phyloP scores from a whole-genome alignment of 2,888 invertebrate species.

The Phaedon cochleariae region DNA sequence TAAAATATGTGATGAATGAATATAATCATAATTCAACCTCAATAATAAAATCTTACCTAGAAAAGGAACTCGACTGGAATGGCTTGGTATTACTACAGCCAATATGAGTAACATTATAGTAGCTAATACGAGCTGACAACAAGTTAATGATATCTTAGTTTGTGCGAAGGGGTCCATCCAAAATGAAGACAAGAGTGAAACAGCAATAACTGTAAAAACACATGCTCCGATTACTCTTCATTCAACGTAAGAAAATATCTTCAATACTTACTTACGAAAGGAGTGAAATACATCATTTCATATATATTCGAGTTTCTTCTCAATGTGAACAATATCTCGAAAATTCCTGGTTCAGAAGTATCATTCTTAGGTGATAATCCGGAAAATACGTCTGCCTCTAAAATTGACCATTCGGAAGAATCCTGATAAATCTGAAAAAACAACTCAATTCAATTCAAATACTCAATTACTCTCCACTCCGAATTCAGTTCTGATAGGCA shows the following conservation, averaged over 20 bases:
- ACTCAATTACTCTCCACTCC: too few species aligned
- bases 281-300: constrained; percentile 52
- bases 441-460: too few species aligned
- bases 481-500: too few species aligned
- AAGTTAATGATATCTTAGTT: constrained; percentile 53
- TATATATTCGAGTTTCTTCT: constrained; percentile 51
- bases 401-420: constrained; percentile 46
- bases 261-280: constrained; percentile 53
- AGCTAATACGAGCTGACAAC: constrained; percentile 53
- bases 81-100: constrained; percentile 51
- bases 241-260: neutral
- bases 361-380: constrained; percentile 17
- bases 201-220: constrained; percentile 55
- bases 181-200: constrained; percentile 54
- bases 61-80: constrained; percentile 53
- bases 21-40: too few species aligned
- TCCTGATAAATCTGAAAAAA: constrained; percentile 40
- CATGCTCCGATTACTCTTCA: constrained; percentile 19
- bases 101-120: constrained; percentile 51
- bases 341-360: constrained; percentile 40
- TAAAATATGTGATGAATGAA: too few species aligned
- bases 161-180: constrained; percentile 57
- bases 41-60: constrained; percentile 54
- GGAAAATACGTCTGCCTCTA: constrained; percentile 39
- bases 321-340: constrained; percentile 49